Conservation (phyloP, 2,888 invertebrate genomes). For the Himalopsyche japonica region DNA sequence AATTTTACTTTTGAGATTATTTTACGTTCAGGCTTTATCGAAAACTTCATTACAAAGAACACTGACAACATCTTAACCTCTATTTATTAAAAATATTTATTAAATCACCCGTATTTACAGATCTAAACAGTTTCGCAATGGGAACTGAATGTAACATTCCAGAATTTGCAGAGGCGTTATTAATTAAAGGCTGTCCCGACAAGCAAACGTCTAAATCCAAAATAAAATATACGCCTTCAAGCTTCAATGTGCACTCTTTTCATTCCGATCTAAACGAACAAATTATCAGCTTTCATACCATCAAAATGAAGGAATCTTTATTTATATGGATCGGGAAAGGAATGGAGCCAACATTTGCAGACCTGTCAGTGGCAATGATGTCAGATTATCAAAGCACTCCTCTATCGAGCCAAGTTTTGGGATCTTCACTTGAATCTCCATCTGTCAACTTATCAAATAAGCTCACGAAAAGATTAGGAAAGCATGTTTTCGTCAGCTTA, state of each 20-base stretch:
- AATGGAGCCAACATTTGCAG: conserved; percentile 46
- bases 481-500: conserved; percentile 56
- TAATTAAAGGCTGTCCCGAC: conserved; percentile 5
- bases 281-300: conserved; percentile 48
- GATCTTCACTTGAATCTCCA: conserved; percentile 47
- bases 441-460: conserved; percentile 48
- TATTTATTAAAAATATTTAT: too few species aligned
- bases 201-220: conserved; percentile 26
- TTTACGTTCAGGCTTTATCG: too few species aligned
- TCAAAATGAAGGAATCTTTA: conserved; percentile 52
- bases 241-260: conserved; percentile 47
- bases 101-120: not conserved
- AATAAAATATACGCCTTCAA: conserved; percentile 41
- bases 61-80: too few species aligned
- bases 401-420: conserved; percentile 49
- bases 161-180: not conserved
- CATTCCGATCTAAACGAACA: conserved; percentile 46
- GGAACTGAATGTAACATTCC: not conserved
- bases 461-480: conserved; percentile 50
- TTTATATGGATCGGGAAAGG: conserved; percentile 53
- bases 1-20: too few species aligned
- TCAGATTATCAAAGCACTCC: conserved; percentile 43
- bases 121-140: not conserved
- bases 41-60: too few species aligned
- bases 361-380: conserved; percentile 49